Evolutionary conservation across 2,888 invertebrate genomes (phyloP).

Genomic region (Ariolimax columbianus): DNA sequence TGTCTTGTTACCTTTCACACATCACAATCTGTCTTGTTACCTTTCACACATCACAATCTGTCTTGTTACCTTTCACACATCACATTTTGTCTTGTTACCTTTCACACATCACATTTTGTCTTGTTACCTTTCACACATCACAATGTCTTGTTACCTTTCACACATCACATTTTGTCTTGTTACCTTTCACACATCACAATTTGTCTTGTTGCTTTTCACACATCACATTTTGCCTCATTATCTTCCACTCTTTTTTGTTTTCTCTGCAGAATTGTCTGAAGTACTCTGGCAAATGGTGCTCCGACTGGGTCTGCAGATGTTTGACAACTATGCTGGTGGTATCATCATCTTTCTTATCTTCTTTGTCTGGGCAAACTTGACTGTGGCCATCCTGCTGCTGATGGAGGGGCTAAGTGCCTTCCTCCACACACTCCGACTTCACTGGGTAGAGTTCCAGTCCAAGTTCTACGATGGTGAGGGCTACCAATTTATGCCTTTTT

Average conservation of each 20-base stretch:
- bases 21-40: too few relatives aligned
- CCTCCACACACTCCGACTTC: conserved; percentile 97
- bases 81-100: too few relatives aligned
- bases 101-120: too few relatives aligned
- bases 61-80: too few relatives aligned
- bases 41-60: too few relatives aligned
- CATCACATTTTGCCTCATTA: too few relatives aligned
- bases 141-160: too few relatives aligned
- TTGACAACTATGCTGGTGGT: conserved; percentile 80
- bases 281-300: conserved; percentile 93
- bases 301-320: conserved; percentile 85
- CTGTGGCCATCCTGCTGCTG: conserved; percentile 94
- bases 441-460: conserved; percentile 99
- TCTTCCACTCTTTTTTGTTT: neutral
- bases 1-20: too few relatives aligned
- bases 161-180: too few relatives aligned
- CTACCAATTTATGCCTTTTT: conserved; percentile 94
- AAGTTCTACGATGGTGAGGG: conserved; percentile 97
- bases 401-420: conserved; percentile 99
- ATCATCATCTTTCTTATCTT: conserved; percentile 90
- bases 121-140: too few relatives aligned
- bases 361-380: conserved; percentile 94
- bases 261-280: conserved; percentile 86
- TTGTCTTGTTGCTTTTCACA: neutral
- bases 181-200: neutral